Evolutionary conservation across 1,140 invertebrate species (phyloP).

Genomic region (Mycetomoellerius zeteki): DNA sequence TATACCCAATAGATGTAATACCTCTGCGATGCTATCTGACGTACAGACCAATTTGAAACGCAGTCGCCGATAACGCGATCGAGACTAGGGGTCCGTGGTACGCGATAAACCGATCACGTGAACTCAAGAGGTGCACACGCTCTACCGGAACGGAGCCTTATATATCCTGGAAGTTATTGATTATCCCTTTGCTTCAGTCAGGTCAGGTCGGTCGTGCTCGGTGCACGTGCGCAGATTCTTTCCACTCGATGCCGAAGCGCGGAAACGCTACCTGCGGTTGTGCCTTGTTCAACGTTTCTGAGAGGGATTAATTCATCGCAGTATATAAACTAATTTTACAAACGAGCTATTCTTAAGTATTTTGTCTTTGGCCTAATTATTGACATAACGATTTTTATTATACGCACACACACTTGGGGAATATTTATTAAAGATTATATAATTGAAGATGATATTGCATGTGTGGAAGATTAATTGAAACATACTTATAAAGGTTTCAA

Average conservation of each 20-base stretch:
- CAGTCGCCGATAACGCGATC: conserved; percentile 71
- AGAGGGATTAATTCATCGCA: neutral
- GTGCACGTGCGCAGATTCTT: conserved; percentile 72
- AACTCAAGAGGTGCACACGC: conserved; percentile 70
- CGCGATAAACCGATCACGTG: conserved; percentile 71
- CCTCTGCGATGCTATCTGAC: conserved; percentile 66
- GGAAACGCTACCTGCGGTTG: neutral
- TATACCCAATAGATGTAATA: conserved; percentile 67
- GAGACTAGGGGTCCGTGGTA: conserved; percentile 50
- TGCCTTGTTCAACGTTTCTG: neutral
- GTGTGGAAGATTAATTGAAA: neutral
- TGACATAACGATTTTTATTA: neutral
- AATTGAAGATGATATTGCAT: neutral
- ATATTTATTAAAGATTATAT: neutral
- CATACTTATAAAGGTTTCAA: neutral
- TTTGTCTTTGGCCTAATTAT: neutral
- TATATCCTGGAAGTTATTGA: conserved; percentile 81
- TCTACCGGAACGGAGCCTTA: conserved; percentile 74
- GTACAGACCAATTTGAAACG: conserved; percentile 59
- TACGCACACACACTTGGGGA: too few relatives aligned
- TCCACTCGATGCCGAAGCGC: conserved; percentile 38
- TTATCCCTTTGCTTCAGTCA: conserved; percentile 58
- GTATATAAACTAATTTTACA: neutral
- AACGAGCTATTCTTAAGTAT: neutral
- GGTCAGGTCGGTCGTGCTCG: conserved; percentile 51